Base-by-base conservation (phyloP, 2,113 vertebrate species). In the Cinclus cinclus region DNA sequence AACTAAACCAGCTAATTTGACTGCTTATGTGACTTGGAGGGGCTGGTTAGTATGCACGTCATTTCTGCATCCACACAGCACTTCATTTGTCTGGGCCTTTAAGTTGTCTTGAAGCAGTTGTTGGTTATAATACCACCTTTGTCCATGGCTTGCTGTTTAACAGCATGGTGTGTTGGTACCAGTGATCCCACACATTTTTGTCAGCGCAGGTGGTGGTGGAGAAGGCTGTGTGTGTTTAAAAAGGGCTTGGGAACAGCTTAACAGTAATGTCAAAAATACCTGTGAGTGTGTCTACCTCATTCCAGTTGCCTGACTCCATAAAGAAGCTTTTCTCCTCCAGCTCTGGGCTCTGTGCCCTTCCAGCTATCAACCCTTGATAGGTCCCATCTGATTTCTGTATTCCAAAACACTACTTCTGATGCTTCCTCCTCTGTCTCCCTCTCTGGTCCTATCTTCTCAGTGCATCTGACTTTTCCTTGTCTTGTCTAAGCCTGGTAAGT, bases 21-120 rank as follows among this genome's bases (percentile, higher is more conserved):
- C 35, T 85, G 53, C 85, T 97, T 90, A 86, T 74, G 94, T 93
- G 74, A 68, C 58, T 68, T 67, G 76, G 55, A 91, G 87, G 83
- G 58, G 33, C 80, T 90, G 63, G 74, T 96, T 92, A 91, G 94
- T 92, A 90, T 90, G 81, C 96, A 94, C 64, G 11, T 89, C 69
- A 42, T 97, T 95, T 96, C 93, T 89, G 86, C 90, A 71, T 93
- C 91, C 84, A 37, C 75, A 87, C 88, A 27, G 7, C 82, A 52
- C 95, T 92, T 92, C 93, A 96, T 84, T 55, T 96, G 84, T 69
- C 41, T 42, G 89, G 84, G 83, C 75, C 84, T 96, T 94, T 94
- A 67, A 87, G 25, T 73, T 91, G 90, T 73, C 85, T 91, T 91
- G 50, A 53, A 68, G 33, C 49, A 47, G 75, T 6, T 55, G 50